Conservation (phyloP, 2,797 vertebrate genomes). For the Hozukius guyotensis region DNA sequence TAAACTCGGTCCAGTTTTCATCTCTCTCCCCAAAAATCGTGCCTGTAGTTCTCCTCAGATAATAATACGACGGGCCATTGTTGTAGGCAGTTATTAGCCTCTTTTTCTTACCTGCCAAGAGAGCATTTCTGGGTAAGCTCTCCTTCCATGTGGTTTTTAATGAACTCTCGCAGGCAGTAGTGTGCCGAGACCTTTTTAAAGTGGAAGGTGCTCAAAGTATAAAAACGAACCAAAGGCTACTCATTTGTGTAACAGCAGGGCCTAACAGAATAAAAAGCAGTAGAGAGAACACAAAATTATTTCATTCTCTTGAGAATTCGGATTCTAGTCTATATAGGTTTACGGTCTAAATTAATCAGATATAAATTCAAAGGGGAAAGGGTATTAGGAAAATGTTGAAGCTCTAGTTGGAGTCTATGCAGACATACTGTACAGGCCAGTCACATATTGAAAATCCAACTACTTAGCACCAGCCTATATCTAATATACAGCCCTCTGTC, state of each 20-base stretch:
- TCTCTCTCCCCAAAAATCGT: background rate
- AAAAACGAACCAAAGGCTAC: background rate
- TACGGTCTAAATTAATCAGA: conserved; percentile 1
- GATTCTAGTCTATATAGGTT: background rate
- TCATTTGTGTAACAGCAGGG: background rate
- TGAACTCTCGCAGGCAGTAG: background rate
- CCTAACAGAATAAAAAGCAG: background rate
- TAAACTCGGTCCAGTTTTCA: background rate
- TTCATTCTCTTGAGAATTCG: background rate
- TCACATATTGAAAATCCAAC: conserved; percentile 8
- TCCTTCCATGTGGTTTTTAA: conserved; percentile 8
- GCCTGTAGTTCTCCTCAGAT: background rate
- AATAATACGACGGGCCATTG: background rate
- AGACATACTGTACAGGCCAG: background rate
- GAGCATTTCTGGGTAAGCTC: background rate
- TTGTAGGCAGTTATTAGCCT: background rate
- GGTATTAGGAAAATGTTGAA: background rate
- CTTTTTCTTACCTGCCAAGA: conserved; percentile 4
- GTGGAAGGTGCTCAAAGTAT: background rate
- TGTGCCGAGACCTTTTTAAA: conserved; percentile 6
- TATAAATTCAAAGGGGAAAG: background rate
- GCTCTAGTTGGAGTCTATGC: background rate
- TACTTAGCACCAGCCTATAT: conserved; percentile 41
- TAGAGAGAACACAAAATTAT: background rate
- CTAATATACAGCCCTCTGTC: conserved; percentile 49